Conservation (phyloP, 2,888 invertebrate genomes). For the Thecocarcelia acutangulata region DNA sequence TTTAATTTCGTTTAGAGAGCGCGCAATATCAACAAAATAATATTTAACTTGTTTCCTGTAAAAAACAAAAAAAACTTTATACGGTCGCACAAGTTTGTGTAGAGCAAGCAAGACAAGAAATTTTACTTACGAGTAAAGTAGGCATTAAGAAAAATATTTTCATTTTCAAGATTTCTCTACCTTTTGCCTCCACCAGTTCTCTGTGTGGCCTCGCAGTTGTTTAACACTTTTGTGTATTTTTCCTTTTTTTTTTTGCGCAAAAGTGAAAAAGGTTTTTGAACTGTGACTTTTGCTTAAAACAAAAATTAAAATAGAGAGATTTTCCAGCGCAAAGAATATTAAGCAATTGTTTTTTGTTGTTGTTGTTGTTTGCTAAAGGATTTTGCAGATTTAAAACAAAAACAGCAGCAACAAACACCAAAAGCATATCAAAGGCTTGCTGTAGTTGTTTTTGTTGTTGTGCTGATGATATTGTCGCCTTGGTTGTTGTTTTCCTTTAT, state of each 20-base stretch:
- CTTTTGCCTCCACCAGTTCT: not conserved
- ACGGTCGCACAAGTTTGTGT: not conserved
- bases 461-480: not conserved
- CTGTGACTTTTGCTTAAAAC: slow-evolving; percentile 66
- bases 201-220: not conserved
- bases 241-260: slow-evolving; percentile 3
- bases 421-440: slow-evolving; percentile 43
- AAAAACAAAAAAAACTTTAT: not conserved
- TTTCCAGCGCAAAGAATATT: slow-evolving; percentile 37
- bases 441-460: slow-evolving; percentile 19
- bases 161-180: not conserved
- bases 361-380: slow-evolving; percentile 40
- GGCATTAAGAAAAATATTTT: too few relatives aligned
- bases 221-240: slow-evolving; percentile 8
- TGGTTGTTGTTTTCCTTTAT: slow-evolving; percentile 14
- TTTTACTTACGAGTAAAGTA: too few relatives aligned
- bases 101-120: too few relatives aligned
- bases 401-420: too few relatives aligned
- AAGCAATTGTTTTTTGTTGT: slow-evolving; percentile 47
- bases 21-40: not conserved
- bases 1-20: slow-evolving; percentile 32
- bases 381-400: slow-evolving; percentile 28
- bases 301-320: slow-evolving; percentile 34
- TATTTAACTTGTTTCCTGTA: slow-evolving; percentile 12
- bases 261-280: slow-evolving; percentile 58